These are phyloP conservation scores for Aspidapion aeneum DNA, from an alignment of 2,888 invertebrate genomes.

Conservation along the genomic window DNA sequence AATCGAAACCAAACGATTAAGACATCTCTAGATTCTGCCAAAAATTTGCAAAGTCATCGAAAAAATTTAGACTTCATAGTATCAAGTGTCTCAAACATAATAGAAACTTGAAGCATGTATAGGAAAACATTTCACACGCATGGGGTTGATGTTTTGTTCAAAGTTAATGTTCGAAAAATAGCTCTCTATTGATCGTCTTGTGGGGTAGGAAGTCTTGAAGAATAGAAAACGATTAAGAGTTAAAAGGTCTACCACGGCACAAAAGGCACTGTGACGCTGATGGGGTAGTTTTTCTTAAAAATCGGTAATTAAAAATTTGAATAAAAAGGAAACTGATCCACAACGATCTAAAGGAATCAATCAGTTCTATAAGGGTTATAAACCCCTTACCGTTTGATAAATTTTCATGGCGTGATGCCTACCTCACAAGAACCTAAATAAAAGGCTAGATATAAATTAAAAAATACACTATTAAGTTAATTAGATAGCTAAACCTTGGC, in stretches of 20 bases:
- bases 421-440: no score
- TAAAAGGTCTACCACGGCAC: conserved; percentile 19
- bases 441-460: no score
- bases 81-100: not conserved
- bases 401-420: not conserved
- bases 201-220: conserved; percentile 21
- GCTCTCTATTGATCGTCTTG: conserved; percentile 18
- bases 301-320: not conserved
- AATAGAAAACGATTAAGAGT: conserved; percentile 25
- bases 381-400: not conserved
- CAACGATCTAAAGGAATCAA: not conserved
- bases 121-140: not conserved
- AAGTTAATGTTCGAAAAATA: conserved; percentile 17
- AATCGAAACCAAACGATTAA: not conserved
- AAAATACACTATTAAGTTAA: no score
- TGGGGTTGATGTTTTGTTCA: conserved; percentile 8
- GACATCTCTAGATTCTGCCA: not conserved
- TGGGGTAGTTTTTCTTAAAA: conserved; percentile 17
- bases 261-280: conserved; percentile 16
- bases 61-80: not conserved
- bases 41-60: not conserved
- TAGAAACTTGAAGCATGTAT: not conserved
- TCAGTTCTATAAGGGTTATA: not conserved
- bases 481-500: no score
- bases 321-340: not conserved